These are phyloP conservation scores for Metallyticus violacea DNA, from an alignment of 2,888 invertebrate genomes.

Conservation along the genomic window DNA sequence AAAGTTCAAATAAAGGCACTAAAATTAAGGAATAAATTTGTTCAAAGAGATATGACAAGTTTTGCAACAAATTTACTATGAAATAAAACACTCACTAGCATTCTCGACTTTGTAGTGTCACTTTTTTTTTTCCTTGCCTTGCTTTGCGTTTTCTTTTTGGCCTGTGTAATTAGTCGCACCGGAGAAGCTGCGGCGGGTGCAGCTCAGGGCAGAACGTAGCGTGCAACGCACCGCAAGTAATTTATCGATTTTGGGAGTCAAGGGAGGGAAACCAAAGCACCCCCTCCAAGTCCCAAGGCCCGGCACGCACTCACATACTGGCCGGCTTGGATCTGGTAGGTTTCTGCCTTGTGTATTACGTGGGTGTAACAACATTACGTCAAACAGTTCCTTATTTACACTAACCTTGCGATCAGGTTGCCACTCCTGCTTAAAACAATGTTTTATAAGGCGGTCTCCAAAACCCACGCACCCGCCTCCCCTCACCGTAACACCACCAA, in stretches of 20 bases:
- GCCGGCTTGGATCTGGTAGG: background rate
- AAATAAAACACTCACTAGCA: background rate
- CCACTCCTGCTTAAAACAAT: background rate
- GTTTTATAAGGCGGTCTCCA: background rate
- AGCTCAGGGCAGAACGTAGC: conserved; percentile 1
- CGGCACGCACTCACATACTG: background rate
- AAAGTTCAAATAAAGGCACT: no score
- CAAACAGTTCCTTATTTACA: background rate
- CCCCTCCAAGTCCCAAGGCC: background rate
- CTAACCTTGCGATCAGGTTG: no score
- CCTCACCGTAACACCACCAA: no score
- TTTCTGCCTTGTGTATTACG: no score
- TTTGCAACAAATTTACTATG: background rate
- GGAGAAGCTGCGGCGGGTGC: background rate
- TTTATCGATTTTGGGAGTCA: conserved; percentile 15
- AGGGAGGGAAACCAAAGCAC: conserved; percentile 12
- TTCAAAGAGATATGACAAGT: no score
- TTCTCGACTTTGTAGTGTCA: background rate
- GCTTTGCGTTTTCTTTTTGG: background rate
- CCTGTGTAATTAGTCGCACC: conserved; percentile 10
- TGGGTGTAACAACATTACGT: background rate
- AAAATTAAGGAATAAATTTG: no score
- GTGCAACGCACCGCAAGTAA: conserved; percentile 12
- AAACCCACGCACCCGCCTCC: background rate
- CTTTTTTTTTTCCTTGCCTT: background rate